Conservation (phyloP, 2,797 vertebrate genomes). For the Trachurus trachurus region DNA sequence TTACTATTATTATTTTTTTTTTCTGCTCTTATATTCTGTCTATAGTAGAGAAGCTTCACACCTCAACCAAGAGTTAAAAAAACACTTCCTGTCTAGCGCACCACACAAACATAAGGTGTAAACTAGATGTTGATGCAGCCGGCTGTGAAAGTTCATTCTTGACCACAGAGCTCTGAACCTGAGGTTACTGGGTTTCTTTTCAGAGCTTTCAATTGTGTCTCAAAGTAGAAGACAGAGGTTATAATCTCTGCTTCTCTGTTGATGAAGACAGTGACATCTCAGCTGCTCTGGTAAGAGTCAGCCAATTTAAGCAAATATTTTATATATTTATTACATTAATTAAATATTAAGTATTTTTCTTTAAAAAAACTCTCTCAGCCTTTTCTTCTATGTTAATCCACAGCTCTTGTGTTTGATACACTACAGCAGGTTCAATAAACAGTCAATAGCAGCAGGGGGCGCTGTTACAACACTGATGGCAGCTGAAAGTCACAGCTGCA, state of each 20-base stretch:
- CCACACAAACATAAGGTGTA: not conserved
- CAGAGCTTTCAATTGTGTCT: too few species aligned
- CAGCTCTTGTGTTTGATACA: not conserved
- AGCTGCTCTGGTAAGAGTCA: not conserved
- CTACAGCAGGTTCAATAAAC: slow-evolving; percentile 4
- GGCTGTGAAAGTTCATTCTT: not conserved
- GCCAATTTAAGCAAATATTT: not conserved
- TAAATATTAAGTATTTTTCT: not conserved
- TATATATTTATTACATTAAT: too few species aligned
- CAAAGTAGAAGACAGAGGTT: too few species aligned
- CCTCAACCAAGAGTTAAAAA: too few species aligned
- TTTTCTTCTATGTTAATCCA: not conserved
- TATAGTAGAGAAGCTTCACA: too few species aligned
- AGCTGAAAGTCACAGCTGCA: not conserved
- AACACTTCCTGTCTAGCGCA: not conserved
- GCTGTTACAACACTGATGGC: slow-evolving; percentile 20
- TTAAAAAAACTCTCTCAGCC: not conserved
- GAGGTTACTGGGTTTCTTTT: not conserved
- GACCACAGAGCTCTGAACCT: not conserved
- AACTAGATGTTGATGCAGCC: not conserved
- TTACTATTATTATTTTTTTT: too few species aligned
- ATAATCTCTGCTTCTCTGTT: too few species aligned
- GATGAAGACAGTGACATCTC: not conserved
- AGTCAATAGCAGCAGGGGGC: slow-evolving; percentile 39
- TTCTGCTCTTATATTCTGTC: too few species aligned